A percentile compares a stretch with the other conserved stretches of the same genome.
Evolutionary conservation across 53 echinoderm and acorn worm species (phyloP).

Genomic region (Echinarachnius parma): DNA sequence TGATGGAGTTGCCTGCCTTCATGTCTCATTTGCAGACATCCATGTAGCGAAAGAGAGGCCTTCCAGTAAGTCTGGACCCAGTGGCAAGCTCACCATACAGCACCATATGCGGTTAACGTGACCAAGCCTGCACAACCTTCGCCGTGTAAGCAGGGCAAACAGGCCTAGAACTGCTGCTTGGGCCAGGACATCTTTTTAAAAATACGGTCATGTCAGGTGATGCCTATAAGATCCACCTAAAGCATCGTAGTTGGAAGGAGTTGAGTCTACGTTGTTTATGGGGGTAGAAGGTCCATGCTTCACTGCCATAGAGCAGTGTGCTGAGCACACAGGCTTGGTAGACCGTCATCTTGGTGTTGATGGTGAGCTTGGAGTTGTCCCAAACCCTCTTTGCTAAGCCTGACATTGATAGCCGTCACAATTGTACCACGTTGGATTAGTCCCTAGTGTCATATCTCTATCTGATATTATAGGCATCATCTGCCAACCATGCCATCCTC

Average conservation of each 20-base stretch:
- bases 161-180: slow-evolving; percentile 5
- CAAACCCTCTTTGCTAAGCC: too few species aligned
- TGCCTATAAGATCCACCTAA: slow-evolving; percentile 31
- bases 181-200: slow-evolving; percentile 30
- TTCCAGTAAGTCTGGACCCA: slow-evolving; percentile 21
- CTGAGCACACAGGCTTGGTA: slow-evolving; percentile 27
- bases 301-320: slow-evolving; percentile 42
- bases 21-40: slow-evolving; percentile 53
- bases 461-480: too few species aligned
- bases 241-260: slow-evolving; percentile 28
- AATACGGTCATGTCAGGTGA: slow-evolving; percentile 44
- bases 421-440: too few species aligned
- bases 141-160: slow-evolving; percentile 33
- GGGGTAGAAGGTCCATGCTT: slow-evolving; percentile 23
- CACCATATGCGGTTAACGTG: slow-evolving; percentile 53
- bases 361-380: slow-evolving; percentile 33
- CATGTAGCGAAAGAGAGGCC: slow-evolving; percentile 47
- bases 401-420: too few species aligned
- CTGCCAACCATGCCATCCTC: too few species aligned
- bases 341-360: slow-evolving; percentile 32
- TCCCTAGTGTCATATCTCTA: too few species aligned
- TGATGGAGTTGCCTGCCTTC: slow-evolving; percentile 44
- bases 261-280: slow-evolving; percentile 21
- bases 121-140: slow-evolving; percentile 40
- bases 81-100: slow-evolving; percentile 48